Evolutionary conservation across 2,797 vertebrate species (phyloP).

Genomic region (Menidia menidia): DNA sequence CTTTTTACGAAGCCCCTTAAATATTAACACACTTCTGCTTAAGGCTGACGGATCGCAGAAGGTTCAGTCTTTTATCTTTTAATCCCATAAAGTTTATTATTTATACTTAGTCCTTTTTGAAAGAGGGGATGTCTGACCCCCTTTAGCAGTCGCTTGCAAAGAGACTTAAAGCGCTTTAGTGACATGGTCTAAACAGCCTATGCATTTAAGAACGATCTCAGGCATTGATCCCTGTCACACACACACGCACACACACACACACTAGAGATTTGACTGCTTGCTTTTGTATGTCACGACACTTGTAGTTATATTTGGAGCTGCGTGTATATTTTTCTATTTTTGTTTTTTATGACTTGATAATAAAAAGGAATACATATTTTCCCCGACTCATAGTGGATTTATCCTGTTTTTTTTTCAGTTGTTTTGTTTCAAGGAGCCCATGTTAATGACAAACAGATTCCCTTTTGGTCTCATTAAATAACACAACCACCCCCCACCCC

Average conservation of each 20-base stretch:
- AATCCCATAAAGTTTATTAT: background rate
- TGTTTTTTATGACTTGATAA: conserved; percentile 56
- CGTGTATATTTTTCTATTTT: conserved; percentile 66
- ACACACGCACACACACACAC: too few relatives aligned
- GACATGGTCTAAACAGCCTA: conserved; percentile 42
- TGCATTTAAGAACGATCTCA: conserved; percentile 65
- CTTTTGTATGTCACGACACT: conserved; percentile 29
- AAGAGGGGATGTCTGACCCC: background rate
- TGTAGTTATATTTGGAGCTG: conserved; percentile 49
- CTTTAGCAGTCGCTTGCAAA: background rate
- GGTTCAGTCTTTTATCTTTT: background rate
- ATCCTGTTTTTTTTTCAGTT: background rate
- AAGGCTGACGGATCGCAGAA: background rate
- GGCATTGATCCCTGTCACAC: conserved; percentile 12
- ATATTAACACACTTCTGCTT: background rate
- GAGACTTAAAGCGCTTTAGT: conserved; percentile 5
- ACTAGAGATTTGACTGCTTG: conserved; percentile 15
- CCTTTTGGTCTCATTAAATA: conserved; percentile 60
- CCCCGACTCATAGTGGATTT: background rate
- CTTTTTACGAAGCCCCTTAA: conserved; percentile 18
- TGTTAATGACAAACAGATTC: conserved; percentile 51
- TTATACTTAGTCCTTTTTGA: background rate
- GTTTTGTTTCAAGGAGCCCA: background rate
- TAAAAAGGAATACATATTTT: conserved; percentile 33
- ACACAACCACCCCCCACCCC: conserved; percentile 29